Evolutionary conservation across 1,140 invertebrate genomes (phyloP), one percentile per base, ranked within the genome.

Genomic region (Medauroidea extradentata): DNA sequence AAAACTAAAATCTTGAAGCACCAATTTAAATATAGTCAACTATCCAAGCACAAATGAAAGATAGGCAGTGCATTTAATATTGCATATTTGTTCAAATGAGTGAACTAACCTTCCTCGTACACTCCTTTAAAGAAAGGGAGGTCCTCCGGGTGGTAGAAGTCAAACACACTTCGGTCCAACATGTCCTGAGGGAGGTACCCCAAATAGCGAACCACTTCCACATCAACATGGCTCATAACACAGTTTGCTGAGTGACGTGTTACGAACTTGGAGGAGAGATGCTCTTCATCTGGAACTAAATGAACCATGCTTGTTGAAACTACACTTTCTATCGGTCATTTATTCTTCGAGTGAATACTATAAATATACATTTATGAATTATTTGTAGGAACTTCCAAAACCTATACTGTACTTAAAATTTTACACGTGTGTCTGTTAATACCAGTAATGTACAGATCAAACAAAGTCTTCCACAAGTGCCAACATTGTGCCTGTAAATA

Each of bases 141-240:
- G 73, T 96, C 93, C 65, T 91, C 88, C 1, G 91, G 89, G 75
- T 95, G 91, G 70, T 93, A 96, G 65, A 93, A 88, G 64, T 91
- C 86, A 69, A 96, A 85, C 8, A 94, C 82, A 27, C 89, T 90
- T 62, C 83, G 84, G 0, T 89, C 87, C 21, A 90, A 78, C 64
- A 96, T 82, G 68, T 96, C 93, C 71, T 96, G 93, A 0, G 94
- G 93, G 51, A 94, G 71, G 72, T 91, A 94, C 0, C 94, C 94
- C 57, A 95, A 78, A 65, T 90, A 88, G 14, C 85, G 84, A 0
- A 94, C 87, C 11, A 88, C 85, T 42, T 88, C 88, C 11, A 80
- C 75, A 70, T 93, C 90, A 7, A 93, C 83, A 68, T 91, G 84
- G 38, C 84, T 86, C 29, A 94, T 77, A 27, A 82, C 81, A 58